Conservation (phyloP, 2,113 vertebrate genomes). For the Sinocyclocheilus anophthalmus region DNA sequence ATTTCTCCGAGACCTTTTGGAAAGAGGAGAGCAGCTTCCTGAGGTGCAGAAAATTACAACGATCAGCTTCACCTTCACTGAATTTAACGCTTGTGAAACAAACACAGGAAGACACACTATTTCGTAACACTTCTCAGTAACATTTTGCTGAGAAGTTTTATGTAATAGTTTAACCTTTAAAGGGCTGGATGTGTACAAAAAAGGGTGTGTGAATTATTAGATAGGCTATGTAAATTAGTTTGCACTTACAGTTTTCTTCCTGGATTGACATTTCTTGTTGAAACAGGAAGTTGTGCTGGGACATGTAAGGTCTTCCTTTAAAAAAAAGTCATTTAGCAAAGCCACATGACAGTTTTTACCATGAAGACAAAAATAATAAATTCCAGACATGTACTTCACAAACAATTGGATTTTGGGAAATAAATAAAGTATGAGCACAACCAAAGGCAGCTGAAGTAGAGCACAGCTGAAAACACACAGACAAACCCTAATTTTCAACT, state of each 20-base stretch:
- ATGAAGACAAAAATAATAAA: not conserved
- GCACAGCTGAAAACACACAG: not conserved
- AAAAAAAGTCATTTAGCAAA: not conserved
- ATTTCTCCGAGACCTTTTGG: slow-evolving; percentile 79
- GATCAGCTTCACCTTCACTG: not conserved
- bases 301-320: not conserved
- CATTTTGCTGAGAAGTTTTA: not conserved
- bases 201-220: not conserved
- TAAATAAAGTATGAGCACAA: not conserved
- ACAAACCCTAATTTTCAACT: not conserved
- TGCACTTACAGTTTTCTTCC: not conserved
- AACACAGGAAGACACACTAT: not conserved
- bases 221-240: not conserved
- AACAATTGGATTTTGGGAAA: not conserved
- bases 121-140: not conserved
- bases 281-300: not conserved
- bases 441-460: not conserved
- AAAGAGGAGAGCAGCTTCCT: slow-evolving; percentile 81
- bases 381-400: not conserved
- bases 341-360: not conserved
- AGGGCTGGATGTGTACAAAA: not conserved
- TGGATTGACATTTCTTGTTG: not conserved
- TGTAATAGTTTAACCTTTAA: not conserved
- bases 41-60: slow-evolving; percentile 71
- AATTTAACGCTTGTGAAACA: not conserved